Base-by-base conservation (phyloP, 92 coral and sea anemone genomes). In the Epizoanthus ramosus region DNA sequence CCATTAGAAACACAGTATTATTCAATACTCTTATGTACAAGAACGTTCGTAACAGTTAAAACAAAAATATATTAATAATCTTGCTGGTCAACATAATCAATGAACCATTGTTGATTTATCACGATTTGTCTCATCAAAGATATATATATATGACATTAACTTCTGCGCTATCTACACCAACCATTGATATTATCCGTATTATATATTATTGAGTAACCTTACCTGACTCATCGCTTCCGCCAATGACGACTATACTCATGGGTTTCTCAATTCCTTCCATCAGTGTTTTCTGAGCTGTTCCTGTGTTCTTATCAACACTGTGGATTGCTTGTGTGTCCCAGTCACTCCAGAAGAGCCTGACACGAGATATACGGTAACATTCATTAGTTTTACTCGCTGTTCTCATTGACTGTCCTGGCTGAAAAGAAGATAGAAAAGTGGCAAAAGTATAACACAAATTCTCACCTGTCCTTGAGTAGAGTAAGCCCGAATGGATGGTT, bases 281-380 rank as follows among this genome's bases (percentile, higher is more conserved):
- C 37, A 89, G 31, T 45, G 81, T 81, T 24, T 70, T 79, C 9
- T 79, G 37, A 53, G 87, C 89, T 63, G 69, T 60, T 19, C 91
- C 89, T 17, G 94, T 89, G 37, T 54, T 71, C 80, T 95, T 95
- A 74, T 95, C 87, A 16, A 90, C 83, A 28, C 92, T 88, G 71
- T 86, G 92, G 45, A 95, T 83, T 23, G 91, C 90, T 5, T 79
- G 59, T 3, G 90, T 85, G 22, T 85, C 87, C 98, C 98, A 95
- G 91, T 95, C 98, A 81, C 87, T 92, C 98, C 98, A 95, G 68
- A 88, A 95, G 69, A 95, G 82, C 61, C 98, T 95, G 68, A 19
- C 14, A 63, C 12, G 12, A 47, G 9, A 47, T 7, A 47, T 6
- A 4, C 0, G 53, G 12, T 7, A 41, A 41, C 8, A 2, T 41